A percentile compares a stretch with the other conserved stretches of the same genome.
phyloP scores from a whole-genome alignment of 2,797 vertebrate genomes.

The Phyllotis vaccarum region DNA sequence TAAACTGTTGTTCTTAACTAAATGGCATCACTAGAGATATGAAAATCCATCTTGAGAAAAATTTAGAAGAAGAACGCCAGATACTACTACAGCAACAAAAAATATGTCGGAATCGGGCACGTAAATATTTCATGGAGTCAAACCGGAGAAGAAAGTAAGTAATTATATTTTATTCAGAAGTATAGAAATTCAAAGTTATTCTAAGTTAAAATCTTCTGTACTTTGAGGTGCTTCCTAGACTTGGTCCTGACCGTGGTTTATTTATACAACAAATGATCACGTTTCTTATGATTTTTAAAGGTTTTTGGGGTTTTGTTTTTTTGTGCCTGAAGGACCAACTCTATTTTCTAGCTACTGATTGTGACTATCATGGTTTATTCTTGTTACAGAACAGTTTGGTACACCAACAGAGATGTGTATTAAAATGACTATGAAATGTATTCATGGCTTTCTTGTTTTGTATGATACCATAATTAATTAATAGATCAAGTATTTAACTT shows the following conservation, averaged over 20 bases:
- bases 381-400: conserved; percentile 19
- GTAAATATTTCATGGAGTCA: conserved; percentile 92
- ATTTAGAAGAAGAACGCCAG: conserved; percentile 89
- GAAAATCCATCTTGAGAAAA: conserved; percentile 84
- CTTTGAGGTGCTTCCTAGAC: conserved; percentile 31
- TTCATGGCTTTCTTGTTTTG: conserved; percentile 24
- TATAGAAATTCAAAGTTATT: not conserved
- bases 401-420: not conserved
- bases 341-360: not conserved
- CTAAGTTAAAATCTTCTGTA: conserved; percentile 36
- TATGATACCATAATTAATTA: conserved; percentile 52
- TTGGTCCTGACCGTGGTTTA: conserved; percentile 58
- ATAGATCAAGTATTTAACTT: conserved; percentile 54
- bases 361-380: conserved; percentile 18
- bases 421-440: conserved; percentile 45
- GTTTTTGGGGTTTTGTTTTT: not conserved
- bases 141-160: conserved; percentile 94
- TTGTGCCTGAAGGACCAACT: conserved; percentile 27
- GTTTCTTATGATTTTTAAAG: conserved; percentile 24
- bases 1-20: conserved; percentile 87
- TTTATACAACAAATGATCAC: conserved; percentile 26
- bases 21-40: conserved; percentile 84
- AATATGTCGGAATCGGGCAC: conserved; percentile 88
- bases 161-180: conserved; percentile 54
- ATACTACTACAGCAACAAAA: conserved; percentile 92